Evolutionary conservation across 2,113 vertebrate genomes (phyloP), one percentile per base, ranked within the genome.

Genomic region (Raja brachyura): DNA sequence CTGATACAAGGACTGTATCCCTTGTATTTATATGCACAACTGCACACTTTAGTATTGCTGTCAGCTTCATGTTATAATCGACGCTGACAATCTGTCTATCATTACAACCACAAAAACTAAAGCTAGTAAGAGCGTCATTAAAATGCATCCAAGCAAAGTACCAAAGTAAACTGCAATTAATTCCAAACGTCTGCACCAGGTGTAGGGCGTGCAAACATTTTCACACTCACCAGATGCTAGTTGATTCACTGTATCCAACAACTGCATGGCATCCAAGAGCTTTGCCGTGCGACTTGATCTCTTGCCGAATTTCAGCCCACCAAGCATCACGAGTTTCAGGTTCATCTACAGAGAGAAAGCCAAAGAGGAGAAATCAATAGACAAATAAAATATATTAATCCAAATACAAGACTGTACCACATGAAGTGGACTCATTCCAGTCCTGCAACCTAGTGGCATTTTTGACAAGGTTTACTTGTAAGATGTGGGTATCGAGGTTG

Each of bases 301-400:
- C 99, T 96, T 99, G 99, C 95, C 99, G 97, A 94, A 99, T 98
- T 96, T 99, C 99, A 94, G 99, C 99, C 99, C 99, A 99, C 99
- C 99, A 99, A 1, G 99, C 98, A 94, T 99, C 99, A 31, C 99
- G 97, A 39, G 99, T 99, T 95, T 99, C 99, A 25, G 99, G 99
- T 95, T 99, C 99, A 96, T 99, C 98, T 99, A 97, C 95, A 59
- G 8, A 25, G 39, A 11, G 9, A 28, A 81, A 63, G 61, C 25
- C 93, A 93, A 39, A 78, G 61, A 79, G 4, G 33, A 79, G 56
- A 83, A 6, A 78, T 79, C 93, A 59, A 73, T 73, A 48, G 66
- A 73, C 16, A 13, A 92, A 3, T 4, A 48, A 48, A 2, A 14
- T 3, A 73, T 54, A 22, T 54, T 54, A 39, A 33, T 70, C 33